Evolutionary conservation across 2,888 invertebrate genomes (phyloP).

Genomic region (Monoplex corrugatus): DNA sequence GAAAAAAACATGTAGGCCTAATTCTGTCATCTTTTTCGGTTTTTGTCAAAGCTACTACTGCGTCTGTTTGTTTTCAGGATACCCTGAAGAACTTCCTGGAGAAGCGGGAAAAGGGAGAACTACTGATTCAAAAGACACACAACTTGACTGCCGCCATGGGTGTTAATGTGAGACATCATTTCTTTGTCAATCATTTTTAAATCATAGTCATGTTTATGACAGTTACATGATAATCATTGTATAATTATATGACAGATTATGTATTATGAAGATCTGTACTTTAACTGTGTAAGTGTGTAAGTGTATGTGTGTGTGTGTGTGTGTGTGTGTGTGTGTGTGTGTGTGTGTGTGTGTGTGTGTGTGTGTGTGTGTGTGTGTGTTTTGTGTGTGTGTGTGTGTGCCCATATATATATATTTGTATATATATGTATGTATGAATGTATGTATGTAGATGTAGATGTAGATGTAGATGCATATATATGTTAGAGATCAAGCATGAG

Average conservation of each 20-base stretch:
- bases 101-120: conserved; percentile 76
- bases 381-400: not conserved
- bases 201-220: no score
- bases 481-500: no score
- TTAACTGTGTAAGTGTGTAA: not conserved
- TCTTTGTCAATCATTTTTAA: no score
- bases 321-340: not conserved
- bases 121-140: conserved; percentile 77
- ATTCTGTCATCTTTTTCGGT: no score
- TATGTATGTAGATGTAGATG: not conserved
- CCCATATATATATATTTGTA: not conserved
- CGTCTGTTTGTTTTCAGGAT: conserved; percentile 75
- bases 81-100: conserved; percentile 80
- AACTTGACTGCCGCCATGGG: conserved; percentile 59
- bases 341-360: not conserved
- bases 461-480: no score
- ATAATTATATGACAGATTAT: not conserved
- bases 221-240: no score
- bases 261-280: not conserved
- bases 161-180: conserved; percentile 48
- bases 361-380: not conserved
- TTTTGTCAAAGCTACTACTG: no score
- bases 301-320: conserved; percentile 27
- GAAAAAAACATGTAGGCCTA: no score
- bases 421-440: not conserved